Percentiles rank a stretch among this genome's conserved stretches.
Conservation (phyloP, 2,888 invertebrate genomes). For the Zonitis immaculata region DNA sequence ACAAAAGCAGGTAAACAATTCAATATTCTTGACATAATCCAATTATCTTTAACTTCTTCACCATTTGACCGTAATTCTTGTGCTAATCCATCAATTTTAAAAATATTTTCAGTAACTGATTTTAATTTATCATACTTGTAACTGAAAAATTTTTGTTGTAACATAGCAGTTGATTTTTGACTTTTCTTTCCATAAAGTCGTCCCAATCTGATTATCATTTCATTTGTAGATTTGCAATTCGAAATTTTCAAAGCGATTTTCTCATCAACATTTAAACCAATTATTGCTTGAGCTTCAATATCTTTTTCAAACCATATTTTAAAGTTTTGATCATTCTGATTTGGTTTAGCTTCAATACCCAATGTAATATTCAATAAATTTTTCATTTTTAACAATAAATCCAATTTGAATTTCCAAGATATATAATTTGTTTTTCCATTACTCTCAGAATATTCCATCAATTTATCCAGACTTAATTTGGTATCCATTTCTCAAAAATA, state of each 20-base stretch:
- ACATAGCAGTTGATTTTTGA: too few species aligned
- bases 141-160: too few species aligned
- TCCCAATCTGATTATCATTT: not conserved
- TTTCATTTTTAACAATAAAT: not conserved
- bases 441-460: not conserved
- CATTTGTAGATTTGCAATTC: constrained; percentile 25
- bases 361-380: not conserved
- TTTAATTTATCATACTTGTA: too few species aligned
- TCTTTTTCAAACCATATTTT: constrained; percentile 27
- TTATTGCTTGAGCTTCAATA: constrained; percentile 29
- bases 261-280: constrained; percentile 29
- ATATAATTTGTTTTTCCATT: constrained; percentile 1
- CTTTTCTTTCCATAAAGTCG: not conserved
- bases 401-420: not conserved
- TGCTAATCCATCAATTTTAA: not conserved
- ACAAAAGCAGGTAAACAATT: not conserved
- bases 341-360: not conserved
- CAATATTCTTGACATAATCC: not conserved
- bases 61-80: not conserved
- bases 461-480: not conserved
- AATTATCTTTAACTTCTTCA: not conserved
- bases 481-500: not conserved
- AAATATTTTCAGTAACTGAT: too few species aligned
- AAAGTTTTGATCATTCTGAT: not conserved
- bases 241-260: constrained; percentile 27